Evolutionary conservation across 2,797 vertebrate genomes (phyloP).

Genomic region (Epinephelus malabaricus): DNA sequence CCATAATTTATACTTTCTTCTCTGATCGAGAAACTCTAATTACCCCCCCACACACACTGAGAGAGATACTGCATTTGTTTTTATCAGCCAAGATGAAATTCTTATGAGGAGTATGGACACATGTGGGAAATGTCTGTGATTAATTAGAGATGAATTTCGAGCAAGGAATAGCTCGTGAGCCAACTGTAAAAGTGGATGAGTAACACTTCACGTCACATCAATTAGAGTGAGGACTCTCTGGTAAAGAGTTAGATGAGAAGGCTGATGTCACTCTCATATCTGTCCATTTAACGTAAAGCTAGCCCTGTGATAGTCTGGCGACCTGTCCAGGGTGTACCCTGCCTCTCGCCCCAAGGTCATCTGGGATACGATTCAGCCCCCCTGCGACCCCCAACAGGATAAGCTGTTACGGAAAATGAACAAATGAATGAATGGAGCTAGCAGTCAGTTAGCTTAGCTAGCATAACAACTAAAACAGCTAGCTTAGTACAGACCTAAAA

Average conservation of each 20-base stretch:
- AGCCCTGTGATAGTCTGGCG: no score
- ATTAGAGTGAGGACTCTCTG: conserved; percentile 11
- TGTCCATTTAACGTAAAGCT: conserved; percentile 11
- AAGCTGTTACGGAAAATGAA: no score
- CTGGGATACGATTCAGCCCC: no score
- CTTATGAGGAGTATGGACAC: conserved; percentile 29
- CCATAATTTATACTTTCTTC: conserved; percentile 18
- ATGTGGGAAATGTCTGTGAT: conserved; percentile 26
- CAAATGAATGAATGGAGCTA: conserved; percentile 1
- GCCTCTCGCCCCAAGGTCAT: no score
- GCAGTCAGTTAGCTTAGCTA: background rate
- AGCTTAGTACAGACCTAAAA: background rate
- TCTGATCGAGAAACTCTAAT: conserved; percentile 27
- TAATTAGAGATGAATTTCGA: conserved; percentile 32
- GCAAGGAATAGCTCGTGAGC: background rate
- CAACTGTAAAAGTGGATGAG: background rate
- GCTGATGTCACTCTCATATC: conserved; percentile 3
- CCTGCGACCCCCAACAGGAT: no score
- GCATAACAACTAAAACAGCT: background rate
- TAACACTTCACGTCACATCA: conserved; percentile 1
- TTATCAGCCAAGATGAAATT: conserved; percentile 34
- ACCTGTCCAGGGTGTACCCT: no score
- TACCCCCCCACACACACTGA: background rate
- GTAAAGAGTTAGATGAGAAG: background rate
- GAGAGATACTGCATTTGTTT: conserved; percentile 20